Base-by-base conservation (phyloP, 2,113 vertebrate genomes). In the Promerops cafer region DNA sequence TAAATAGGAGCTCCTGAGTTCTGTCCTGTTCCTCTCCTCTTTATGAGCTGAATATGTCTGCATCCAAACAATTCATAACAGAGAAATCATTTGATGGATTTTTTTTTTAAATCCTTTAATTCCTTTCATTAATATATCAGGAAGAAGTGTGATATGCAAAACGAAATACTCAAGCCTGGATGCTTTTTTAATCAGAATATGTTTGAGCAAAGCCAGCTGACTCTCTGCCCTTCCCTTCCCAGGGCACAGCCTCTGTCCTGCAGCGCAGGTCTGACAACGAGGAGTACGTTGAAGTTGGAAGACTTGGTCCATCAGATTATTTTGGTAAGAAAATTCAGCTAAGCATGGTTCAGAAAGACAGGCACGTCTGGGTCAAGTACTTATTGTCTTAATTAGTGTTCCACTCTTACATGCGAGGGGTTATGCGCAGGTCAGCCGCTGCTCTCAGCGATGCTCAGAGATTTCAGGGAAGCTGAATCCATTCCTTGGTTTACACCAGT, bases 201-300 rank as follows among this genome's bases (percentile, higher is more conserved):
- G 21, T 65, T 77, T 61, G 59, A 93, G 56, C 40, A 71, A 61
- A 94, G 40, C 57, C 27, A 72, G 6, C 18, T 92, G 75, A 96
- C 65, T 40, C 13, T 61, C 40, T 52, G 31, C 31, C 2, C 45
- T 77, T 97, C 81, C 57, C 39, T 96, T 92, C 65, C 16, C 97
- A 99, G 99, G 99, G 99, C 87, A 99, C 99, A 2, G 99, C 99
- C 47, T 99, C 99, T 0, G 99, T 99, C 65, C 98, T 99, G 83
- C 99, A 99, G 98, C 99, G 99, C 93, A 96, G 99, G 71, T 99
- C 99, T 21, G 99, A 99, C 91, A 99, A 98, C 2, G 99, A 99
- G 96, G 99, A 99, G 93, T 99, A 99, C 1, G 98, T 99, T 2
- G 99, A 99, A 83, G 99, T 99, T 15, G 99, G 99, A 45, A 98